Evolutionary conservation across 2,797 vertebrate species (phyloP).

Genomic region (Sebastes taczanowskii): DNA sequence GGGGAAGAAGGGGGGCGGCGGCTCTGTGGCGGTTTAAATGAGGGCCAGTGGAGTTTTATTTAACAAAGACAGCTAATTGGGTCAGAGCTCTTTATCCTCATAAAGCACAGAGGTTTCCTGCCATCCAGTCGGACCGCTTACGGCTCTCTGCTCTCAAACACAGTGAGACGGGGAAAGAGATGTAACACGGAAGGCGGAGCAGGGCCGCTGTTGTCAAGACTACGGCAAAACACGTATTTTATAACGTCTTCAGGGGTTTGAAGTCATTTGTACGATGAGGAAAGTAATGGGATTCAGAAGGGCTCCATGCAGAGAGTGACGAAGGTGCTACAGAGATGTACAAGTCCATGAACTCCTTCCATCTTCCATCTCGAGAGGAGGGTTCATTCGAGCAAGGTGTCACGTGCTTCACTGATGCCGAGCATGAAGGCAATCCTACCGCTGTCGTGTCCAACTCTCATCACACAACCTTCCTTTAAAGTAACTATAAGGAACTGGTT

Average conservation of each 20-base stretch:
- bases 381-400: not conserved
- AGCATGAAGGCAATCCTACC: not conserved
- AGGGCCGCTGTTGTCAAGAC: constrained; percentile 24
- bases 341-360: constrained; percentile 18
- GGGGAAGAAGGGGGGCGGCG: not conserved
- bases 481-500: no score
- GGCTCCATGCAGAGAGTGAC: not conserved
- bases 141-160: constrained; percentile 35
- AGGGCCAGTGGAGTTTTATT: constrained; percentile 70
- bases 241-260: constrained; percentile 9
- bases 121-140: constrained; percentile 25
- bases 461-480: not conserved
- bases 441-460: not conserved
- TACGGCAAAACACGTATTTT: constrained; percentile 35
- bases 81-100: constrained; percentile 68
- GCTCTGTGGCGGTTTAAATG: constrained; percentile 53
- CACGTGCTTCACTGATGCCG: not conserved
- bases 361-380: not conserved
- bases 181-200: not conserved
- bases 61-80: constrained; percentile 79
- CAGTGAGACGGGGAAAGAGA: not conserved
- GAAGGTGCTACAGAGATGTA: constrained; percentile 4
- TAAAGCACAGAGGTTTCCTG: constrained; percentile 44
- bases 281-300: constrained; percentile 25
- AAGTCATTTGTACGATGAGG: not conserved